Conservation (phyloP, 2,797 vertebrate genomes). For the Bradypodion pumilum region DNA sequence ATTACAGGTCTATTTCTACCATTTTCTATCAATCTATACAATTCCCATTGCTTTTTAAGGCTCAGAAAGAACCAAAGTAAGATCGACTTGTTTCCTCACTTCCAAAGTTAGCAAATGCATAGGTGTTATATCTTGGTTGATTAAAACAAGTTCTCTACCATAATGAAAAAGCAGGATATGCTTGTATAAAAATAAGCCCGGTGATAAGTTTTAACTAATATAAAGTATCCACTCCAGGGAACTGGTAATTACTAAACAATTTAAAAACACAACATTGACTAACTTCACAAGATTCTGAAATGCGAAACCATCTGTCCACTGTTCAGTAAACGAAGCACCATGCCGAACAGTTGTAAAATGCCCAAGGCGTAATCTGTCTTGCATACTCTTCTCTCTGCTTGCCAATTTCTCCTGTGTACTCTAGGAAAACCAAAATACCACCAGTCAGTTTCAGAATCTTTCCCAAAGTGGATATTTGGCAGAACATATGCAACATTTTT, state of each 20-base stretch:
- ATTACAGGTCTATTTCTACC: slow-evolving; percentile 18
- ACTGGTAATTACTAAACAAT: slow-evolving; percentile 65
- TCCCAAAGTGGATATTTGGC: neutral
- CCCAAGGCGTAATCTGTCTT: slow-evolving; percentile 95
- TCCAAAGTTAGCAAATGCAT: slow-evolving; percentile 28
- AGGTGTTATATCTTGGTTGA: slow-evolving; percentile 12
- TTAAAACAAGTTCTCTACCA: slow-evolving; percentile 27
- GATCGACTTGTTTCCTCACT: slow-evolving; percentile 12
- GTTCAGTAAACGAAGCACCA: slow-evolving; percentile 97
- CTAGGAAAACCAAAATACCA: slow-evolving; percentile 63
- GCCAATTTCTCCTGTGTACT: slow-evolving; percentile 92
- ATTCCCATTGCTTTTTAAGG: slow-evolving; percentile 18
- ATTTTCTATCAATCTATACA: slow-evolving; percentile 44
- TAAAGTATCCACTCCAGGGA: slow-evolving; percentile 62
- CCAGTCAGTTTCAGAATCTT: slow-evolving; percentile 39
- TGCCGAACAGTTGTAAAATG: slow-evolving; percentile 99
- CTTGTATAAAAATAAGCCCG: slow-evolving; percentile 34
- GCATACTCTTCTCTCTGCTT: slow-evolving; percentile 99
- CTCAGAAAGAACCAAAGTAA: slow-evolving; percentile 24
- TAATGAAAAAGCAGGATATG: slow-evolving; percentile 51
- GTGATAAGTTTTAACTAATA: slow-evolving; percentile 35
- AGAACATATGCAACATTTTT: neutral
- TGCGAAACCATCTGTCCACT: slow-evolving; percentile 98
- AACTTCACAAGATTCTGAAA: slow-evolving; percentile 99
- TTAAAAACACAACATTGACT: slow-evolving; percentile 74